These are phyloP conservation scores for Acronicta leporina DNA, from an alignment of 2,888 invertebrate genomes.

Conservation along the genomic window DNA sequence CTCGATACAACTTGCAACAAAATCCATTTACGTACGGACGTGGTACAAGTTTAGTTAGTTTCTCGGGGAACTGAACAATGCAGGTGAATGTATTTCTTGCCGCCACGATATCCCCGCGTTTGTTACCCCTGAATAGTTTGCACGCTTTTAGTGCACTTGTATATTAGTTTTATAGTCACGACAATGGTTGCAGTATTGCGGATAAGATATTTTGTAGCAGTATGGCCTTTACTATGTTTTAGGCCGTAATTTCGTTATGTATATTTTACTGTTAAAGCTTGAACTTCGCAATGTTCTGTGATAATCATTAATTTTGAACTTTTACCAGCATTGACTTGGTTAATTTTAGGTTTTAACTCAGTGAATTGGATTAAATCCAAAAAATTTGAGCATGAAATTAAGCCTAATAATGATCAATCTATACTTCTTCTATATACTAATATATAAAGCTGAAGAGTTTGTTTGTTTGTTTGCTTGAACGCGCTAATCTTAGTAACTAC, in stretches of 20 bases:
- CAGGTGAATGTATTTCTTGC: slow-evolving; percentile 51
- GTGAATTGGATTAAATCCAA: too few species aligned
- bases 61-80: slow-evolving; percentile 53
- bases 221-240: not conserved
- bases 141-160: slow-evolving; percentile 8
- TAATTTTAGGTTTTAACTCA: too few species aligned
- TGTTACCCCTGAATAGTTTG: slow-evolving; percentile 33
- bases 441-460: too few species aligned
- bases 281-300: too few species aligned
- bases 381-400: too few species aligned
- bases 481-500: too few species aligned
- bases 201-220: slow-evolving; percentile 4
- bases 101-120: slow-evolving; percentile 29
- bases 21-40: slow-evolving; percentile 23
- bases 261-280: too few species aligned
- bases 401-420: too few species aligned
- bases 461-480: too few species aligned
- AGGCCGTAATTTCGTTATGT: not conserved
- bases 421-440: too few species aligned
- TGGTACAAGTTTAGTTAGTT: slow-evolving; percentile 44
- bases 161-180: slow-evolving; percentile 33
- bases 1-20: slow-evolving; percentile 21
- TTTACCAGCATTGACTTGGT: too few species aligned
- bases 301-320: too few species aligned
- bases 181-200: not conserved